Evolutionary conservation across 2,113 vertebrate genomes (phyloP), one percentile per base, ranked within the genome.

Genomic region (Chionodraco myersi): DNA sequence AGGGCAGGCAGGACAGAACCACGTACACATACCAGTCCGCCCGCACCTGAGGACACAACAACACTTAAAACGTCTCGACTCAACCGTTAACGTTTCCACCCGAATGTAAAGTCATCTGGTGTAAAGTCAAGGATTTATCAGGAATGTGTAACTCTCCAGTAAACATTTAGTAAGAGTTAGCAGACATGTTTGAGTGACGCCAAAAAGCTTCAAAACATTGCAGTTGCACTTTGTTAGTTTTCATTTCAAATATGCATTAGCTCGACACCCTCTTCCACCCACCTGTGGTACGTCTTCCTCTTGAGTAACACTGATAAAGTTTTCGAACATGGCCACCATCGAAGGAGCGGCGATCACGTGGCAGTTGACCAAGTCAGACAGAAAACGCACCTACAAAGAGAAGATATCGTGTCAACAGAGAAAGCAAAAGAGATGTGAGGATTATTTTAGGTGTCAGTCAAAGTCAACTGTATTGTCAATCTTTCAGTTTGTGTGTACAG

Each of bases 281-380:
- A 99, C 98, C 95, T 99, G 98, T 52, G 98, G 98, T 6, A 98
- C 96, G 0, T 99, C 98, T 69, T 99, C 98, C 89, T 99, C 98
- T 78, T 99, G 98, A 75, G 96, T 97, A 83, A 99, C 97, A 60
- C 94, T 96, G 85, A 99, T 93, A 86, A 99, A 99, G 91, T 97
- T 99, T 90, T 99, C 98, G 92, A 99, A 99, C 97, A 99, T 98
- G 80, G 97, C 97, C 80, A 99, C 96, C 97, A 99, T 97, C 0
- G 98, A 99, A 0, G 98, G 98, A 51, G 98, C 98, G 62, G 98
- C 97, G 72, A 99, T 99, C 79, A 99, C 98, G 0, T 99, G 98
- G 87, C 98, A 99, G 88, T 99, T 99, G 77, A 99, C 98, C 72
- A 99, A 93, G 85, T 99, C 98, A 2, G 96, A 97, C 1, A 99